A percentile compares a stretch with the other conserved stretches of the same genome.
Conservation (phyloP, 2,797 vertebrate species). For the Cossypha heuglini region DNA sequence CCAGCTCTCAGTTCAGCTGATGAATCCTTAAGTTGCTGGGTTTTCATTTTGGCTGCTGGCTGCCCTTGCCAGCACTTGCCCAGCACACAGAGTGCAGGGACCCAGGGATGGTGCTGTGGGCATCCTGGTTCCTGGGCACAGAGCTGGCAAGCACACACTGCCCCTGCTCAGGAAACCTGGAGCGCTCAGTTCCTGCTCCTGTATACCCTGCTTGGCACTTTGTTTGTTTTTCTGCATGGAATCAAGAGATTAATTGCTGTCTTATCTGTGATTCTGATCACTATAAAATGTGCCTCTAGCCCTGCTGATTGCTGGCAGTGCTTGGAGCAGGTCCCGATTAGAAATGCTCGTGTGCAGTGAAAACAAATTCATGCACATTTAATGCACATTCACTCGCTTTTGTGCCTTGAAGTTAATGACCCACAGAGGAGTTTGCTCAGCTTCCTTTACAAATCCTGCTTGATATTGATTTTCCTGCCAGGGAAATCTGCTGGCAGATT, state of each 20-base stretch:
- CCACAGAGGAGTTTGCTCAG: neutral
- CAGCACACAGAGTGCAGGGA: neutral
- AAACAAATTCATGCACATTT: neutral
- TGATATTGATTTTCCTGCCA: neutral
- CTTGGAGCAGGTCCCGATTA: neutral
- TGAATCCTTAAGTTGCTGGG: neutral
- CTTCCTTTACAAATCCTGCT: neutral
- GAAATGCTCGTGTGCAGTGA: neutral
- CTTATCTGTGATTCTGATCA: neutral
- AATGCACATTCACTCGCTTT: neutral
- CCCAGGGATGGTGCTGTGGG: accelerated
- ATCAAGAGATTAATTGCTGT: neutral
- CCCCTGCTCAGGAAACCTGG: neutral
- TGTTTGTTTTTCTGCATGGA: accelerated
- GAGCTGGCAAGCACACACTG: neutral
- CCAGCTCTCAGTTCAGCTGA: neutral
- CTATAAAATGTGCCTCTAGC: neutral
- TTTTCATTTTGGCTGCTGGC: neutral
- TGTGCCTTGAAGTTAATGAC: neutral
- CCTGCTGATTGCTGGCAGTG: neutral
- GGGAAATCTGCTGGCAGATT: neutral
- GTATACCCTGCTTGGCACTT: neutral
- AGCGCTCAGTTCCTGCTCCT: neutral
- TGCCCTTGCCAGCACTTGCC: neutral
- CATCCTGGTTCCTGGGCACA: neutral